Percentiles rank a stretch among this genome's conserved stretches.
phyloP scores from a whole-genome alignment of 2,888 invertebrate species.

The Cephalotes varians region DNA sequence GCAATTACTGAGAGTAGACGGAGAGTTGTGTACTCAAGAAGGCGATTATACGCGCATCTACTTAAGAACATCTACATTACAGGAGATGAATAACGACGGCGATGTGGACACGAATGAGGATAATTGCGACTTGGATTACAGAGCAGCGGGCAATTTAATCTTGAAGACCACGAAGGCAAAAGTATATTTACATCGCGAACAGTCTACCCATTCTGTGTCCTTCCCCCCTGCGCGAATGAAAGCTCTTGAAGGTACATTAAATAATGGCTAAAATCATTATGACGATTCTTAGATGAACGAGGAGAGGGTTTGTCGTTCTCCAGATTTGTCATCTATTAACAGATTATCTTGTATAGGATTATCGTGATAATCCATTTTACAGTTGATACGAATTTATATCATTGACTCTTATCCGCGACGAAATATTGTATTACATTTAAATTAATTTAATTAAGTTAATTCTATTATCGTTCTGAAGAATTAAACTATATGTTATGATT shows the following conservation, averaged over 20 bases:
- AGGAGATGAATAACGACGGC: conserved; percentile 53
- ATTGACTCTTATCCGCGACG: background rate
- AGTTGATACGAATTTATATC: background rate
- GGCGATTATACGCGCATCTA: conserved; percentile 51
- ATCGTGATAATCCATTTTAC: background rate
- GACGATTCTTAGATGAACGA: conserved; percentile 3
- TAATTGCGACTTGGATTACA: conserved; percentile 54
- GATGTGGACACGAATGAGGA: conserved; percentile 48
- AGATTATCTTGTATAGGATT: background rate
- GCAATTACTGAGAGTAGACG: conserved; percentile 46
- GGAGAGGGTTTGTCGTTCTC: background rate
- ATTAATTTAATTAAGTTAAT: background rate
- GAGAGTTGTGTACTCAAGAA: conserved; percentile 48
- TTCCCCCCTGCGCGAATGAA: background rate
- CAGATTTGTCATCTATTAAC: background rate
- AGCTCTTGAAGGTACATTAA: conserved; percentile 11
- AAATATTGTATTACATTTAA: background rate
- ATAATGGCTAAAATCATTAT: conserved; percentile 8
- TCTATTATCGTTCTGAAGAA: background rate
- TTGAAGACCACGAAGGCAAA: conserved; percentile 43
- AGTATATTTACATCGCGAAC: conserved; percentile 49
- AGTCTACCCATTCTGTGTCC: conserved; percentile 20
- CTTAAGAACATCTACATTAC: conserved; percentile 54
- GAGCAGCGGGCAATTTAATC: conserved; percentile 49
- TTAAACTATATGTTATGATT: background rate